A percentile compares a stretch with the other conserved stretches of the same genome.
Conservation (phyloP, 30 jellyfish, hydroid and myxozoan genomes). For the Hydractinia echinata region DNA sequence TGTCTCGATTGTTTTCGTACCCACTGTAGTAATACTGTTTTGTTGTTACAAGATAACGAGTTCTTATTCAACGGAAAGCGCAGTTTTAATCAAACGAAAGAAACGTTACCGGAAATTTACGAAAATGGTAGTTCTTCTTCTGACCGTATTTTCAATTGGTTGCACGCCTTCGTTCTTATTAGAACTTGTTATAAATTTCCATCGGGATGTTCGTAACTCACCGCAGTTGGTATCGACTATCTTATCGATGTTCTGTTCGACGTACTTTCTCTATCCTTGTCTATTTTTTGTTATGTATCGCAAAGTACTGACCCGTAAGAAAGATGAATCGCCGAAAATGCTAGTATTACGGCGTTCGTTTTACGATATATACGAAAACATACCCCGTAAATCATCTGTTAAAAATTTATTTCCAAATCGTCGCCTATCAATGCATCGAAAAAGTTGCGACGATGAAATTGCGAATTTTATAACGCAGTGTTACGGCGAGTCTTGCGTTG, state of each 20-base stretch:
- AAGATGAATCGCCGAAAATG: too few species aligned
- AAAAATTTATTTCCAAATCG: too few species aligned
- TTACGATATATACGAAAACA: too few species aligned
- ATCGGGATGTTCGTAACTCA: background rate
- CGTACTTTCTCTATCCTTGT: background rate
- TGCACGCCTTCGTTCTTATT: background rate
- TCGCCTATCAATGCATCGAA: too few species aligned
- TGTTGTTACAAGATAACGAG: background rate
- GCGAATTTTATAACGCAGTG: too few species aligned
- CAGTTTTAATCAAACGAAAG: slow-evolving; percentile 7
- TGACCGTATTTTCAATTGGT: background rate
- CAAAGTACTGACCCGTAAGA: background rate
- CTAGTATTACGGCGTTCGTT: too few species aligned
- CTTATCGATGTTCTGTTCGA: background rate
- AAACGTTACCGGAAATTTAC: slow-evolving; percentile 9
- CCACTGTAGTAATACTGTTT: background rate
- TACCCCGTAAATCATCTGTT: too few species aligned
- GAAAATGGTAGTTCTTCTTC: background rate
- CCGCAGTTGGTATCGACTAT: background rate
- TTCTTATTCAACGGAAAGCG: background rate
- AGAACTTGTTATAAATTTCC: background rate
- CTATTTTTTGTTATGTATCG: background rate
- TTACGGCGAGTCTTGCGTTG: too few species aligned
- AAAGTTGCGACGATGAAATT: too few species aligned
- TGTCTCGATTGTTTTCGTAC: background rate